Conservation (phyloP, 2,113 vertebrate genomes). For the Sakesphorus luctuosus region DNA sequence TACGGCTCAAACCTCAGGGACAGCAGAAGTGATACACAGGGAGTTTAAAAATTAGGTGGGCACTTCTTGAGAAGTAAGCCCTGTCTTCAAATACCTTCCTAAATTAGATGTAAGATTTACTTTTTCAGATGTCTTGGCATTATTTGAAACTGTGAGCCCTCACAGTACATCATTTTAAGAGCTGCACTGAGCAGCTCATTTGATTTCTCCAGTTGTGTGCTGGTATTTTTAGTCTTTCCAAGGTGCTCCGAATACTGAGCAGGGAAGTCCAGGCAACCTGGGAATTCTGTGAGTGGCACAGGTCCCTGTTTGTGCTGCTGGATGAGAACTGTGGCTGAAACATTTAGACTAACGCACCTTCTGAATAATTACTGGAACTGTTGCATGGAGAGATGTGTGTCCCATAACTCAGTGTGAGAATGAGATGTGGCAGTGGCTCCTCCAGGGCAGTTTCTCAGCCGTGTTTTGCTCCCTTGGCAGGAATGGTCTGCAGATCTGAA, state of each 20-base stretch:
- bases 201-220: neutral
- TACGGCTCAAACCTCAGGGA: neutral
- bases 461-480: conserved; percentile 48
- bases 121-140: neutral
- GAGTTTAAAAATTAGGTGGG: neutral
- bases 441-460: neutral
- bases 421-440: neutral
- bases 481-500: conserved; percentile 96
- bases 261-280: neutral
- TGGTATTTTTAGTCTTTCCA: neutral
- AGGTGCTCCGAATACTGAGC: neutral
- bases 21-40: neutral
- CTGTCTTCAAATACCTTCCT: neutral
- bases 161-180: neutral
- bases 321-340: neutral
- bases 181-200: neutral
- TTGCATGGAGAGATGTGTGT: neutral
- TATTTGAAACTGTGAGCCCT: neutral
- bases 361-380: neutral
- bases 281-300: neutral
- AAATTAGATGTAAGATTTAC: neutral
- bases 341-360: neutral
- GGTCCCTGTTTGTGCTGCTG: neutral
- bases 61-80: neutral
- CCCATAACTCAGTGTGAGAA: neutral